Evolutionary conservation across 2,113 vertebrate species (phyloP).

Genomic region (Oreochromis aureus): DNA sequence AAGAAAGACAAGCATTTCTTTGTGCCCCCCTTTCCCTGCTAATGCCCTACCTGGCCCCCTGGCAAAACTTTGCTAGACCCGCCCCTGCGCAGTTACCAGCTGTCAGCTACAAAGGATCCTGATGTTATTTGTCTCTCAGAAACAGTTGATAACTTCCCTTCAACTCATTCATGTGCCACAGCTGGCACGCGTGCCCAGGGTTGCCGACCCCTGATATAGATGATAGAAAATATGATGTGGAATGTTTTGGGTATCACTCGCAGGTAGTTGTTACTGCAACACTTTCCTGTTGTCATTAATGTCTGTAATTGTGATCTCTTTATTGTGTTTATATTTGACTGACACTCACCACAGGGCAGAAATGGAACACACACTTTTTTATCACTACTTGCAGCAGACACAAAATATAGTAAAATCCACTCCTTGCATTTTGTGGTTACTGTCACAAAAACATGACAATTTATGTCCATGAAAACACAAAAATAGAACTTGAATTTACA

Average conservation of each 20-base stretch:
- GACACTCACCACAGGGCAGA: neutral
- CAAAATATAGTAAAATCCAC: neutral
- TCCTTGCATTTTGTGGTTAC: neutral
- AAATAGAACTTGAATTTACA: neutral
- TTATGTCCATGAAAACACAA: neutral
- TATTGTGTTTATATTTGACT: neutral
- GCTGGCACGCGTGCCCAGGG: too few relatives aligned
- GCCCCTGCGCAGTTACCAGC: too few relatives aligned
- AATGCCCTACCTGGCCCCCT: too few relatives aligned
- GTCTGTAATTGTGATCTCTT: neutral
- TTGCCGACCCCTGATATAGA: neutral
- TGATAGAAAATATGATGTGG: neutral
- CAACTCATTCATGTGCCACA: too few relatives aligned
- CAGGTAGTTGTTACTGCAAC: neutral
- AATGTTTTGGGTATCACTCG: neutral
- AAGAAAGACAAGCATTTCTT: too few relatives aligned
- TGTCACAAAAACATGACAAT: neutral
- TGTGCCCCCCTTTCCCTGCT: too few relatives aligned
- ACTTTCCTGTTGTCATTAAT: neutral
- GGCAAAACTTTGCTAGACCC: too few relatives aligned
- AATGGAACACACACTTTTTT: neutral
- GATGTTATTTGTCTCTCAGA: too few relatives aligned
- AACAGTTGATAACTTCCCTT: too few relatives aligned
- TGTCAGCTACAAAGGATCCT: too few relatives aligned
- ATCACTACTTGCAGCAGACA: neutral